Evolutionary conservation across 1,140 invertebrate species (phyloP).

Genomic region (Papilio polyxenes): DNA sequence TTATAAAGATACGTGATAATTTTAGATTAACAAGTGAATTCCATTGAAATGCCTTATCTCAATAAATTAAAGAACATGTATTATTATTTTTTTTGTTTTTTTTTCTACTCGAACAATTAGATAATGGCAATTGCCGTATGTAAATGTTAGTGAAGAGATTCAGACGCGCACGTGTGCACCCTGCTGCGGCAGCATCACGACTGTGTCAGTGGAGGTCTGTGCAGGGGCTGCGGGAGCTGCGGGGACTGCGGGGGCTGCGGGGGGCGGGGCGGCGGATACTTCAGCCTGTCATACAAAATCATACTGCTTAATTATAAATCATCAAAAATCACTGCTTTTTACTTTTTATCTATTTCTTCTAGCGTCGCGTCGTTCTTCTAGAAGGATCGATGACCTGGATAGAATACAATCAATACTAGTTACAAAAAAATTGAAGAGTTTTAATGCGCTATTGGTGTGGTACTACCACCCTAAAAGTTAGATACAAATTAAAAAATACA

Average conservation of each 20-base stretch:
- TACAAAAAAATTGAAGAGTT: too few relatives aligned
- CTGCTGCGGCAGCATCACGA: conserved; percentile 62
- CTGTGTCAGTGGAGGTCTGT: conserved; percentile 50
- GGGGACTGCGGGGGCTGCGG: neutral
- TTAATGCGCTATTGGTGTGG: too few relatives aligned
- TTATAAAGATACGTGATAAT: neutral
- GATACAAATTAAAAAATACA: too few relatives aligned
- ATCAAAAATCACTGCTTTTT: too few relatives aligned
- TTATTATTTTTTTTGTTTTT: neutral
- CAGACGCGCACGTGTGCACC: conserved; percentile 63
- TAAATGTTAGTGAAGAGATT: conserved; percentile 46
- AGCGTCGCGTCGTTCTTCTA: too few relatives aligned
- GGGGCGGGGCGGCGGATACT: neutral
- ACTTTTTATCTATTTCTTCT: too few relatives aligned
- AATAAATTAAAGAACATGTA: conserved; percentile 16
- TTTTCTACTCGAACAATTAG: conserved; percentile 24
- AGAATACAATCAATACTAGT: too few relatives aligned
- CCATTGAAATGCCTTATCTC: neutral
- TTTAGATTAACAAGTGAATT: conserved; percentile 22
- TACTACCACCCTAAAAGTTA: too few relatives aligned
- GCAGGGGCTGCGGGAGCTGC: neutral
- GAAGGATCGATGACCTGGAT: too few relatives aligned
- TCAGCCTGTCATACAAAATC: conserved; percentile 24
- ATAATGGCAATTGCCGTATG: conserved; percentile 12
- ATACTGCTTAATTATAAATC: neutral